Base-by-base conservation (phyloP, 2,888 invertebrate species). In the Agonum fuliginosum region DNA sequence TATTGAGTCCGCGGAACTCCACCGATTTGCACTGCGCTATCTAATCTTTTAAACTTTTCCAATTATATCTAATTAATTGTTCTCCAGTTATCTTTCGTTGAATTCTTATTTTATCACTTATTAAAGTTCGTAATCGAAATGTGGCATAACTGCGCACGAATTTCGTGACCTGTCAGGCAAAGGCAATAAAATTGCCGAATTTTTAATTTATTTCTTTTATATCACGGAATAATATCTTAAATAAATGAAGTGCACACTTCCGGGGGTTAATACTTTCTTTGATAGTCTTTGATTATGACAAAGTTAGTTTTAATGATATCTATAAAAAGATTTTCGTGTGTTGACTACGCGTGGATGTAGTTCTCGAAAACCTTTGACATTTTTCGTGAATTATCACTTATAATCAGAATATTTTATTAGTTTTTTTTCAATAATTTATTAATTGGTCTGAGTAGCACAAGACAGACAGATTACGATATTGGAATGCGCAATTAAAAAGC, bases 61-160 rank as follows among this genome's bases (percentile, higher is more conserved):
- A 71, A 71, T 71, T 71, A 71, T 71, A 71, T 71, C 70, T 48
- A 71, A 71, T 71, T 71, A 71, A 71, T 71, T 71, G 70, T 71
- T 71, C 70, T 48, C 3, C 19, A 8, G 48, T 71, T 71, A 71
- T 71, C 70, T 71, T 37, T 22, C 70, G 22, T 43, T 41, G 67
- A 37, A 67, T 67, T 67, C 43, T 43, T 67, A 67, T 67, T 67
- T 41, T 67, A 67, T 14, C 41, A 67, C 22, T 67, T 37, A 67
- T 41, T 67, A 67, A 67, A 67, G 67, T 67, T 67, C 37, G n/a
- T 41, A 67, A 67, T 67, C 67, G 67, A 67, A 67, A 67, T 62
- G 62, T 17, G 19, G 22, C 20, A 67, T 43, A 20, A 41, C 41
- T 43, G 19, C 20, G 67, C 41, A 37, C 41, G 37, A 22, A 20